A percentile compares a stretch with the other conserved stretches of the same genome.
Conservation (phyloP, 2,888 invertebrate genomes). For the Noctua comes region DNA sequence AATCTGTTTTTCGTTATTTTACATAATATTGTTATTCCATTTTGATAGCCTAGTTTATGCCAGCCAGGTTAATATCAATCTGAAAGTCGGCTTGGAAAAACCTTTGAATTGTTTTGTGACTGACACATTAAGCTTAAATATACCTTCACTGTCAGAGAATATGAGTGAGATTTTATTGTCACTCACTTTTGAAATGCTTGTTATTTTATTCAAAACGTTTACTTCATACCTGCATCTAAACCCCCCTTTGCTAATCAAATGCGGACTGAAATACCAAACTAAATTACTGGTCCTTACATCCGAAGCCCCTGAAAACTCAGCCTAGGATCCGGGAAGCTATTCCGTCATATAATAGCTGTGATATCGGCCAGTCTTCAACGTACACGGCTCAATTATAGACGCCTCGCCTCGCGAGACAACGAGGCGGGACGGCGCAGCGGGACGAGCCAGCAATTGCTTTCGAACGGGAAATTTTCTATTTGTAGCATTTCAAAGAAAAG, state of each 20-base stretch:
- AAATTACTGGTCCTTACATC: conserved; percentile 26
- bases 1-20: background rate
- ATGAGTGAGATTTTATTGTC: conserved; percentile 2
- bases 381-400: conserved; percentile 59
- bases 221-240: background rate
- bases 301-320: conserved; percentile 21
- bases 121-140: conserved; percentile 17
- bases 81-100: conserved; percentile 4
- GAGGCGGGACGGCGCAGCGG: conserved; percentile 28
- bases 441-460: conserved; percentile 62
- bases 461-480: conserved; percentile 54
- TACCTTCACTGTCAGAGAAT: background rate
- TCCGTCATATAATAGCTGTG: conserved; percentile 51
- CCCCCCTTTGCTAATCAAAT: background rate
- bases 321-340: conserved; percentile 28
- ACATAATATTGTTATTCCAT: background rate
- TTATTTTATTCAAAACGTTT: background rate
- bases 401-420: conserved; percentile 55
- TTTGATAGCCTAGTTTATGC: conserved; percentile 4
- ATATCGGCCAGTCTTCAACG: conserved; percentile 52
- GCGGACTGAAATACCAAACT: background rate
- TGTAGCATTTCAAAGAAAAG: conserved; percentile 46
- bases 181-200: conserved; percentile 11
- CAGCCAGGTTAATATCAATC: conserved; percentile 6
- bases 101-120: background rate